Conservation (phyloP, 1,140 invertebrate genomes). For the Pogonomyrmex californicus region DNA sequence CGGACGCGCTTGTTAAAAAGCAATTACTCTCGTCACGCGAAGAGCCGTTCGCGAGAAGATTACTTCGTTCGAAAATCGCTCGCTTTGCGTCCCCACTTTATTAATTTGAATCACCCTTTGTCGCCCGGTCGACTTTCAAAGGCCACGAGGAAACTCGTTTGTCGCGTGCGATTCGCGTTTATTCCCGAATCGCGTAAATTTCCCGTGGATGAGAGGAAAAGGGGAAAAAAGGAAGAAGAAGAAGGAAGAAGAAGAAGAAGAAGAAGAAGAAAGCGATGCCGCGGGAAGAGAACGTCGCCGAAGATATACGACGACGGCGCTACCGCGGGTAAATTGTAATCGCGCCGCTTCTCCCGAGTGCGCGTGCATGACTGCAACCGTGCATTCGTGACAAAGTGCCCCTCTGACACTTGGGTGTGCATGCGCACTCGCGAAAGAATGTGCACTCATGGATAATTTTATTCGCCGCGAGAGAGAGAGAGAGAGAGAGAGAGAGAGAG, state of each 20-base stretch:
- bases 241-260: neutral
- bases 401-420: constrained; percentile 1
- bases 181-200: constrained; percentile 38
- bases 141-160: constrained; percentile 36
- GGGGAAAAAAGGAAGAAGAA: neutral
- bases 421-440: neutral
- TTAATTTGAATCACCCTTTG: constrained; percentile 53
- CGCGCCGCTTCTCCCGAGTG: constrained; percentile 32
- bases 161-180: constrained; percentile 51
- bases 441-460: constrained; percentile 20
- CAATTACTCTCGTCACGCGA: constrained; percentile 69
- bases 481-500: too few species aligned
- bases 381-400: constrained; percentile 36
- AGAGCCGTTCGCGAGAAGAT: constrained; percentile 32
- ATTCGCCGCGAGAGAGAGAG: neutral
- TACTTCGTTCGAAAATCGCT: constrained; percentile 53
- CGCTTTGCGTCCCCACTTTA: constrained; percentile 36
- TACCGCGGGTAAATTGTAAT: constrained; percentile 42
- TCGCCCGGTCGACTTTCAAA: constrained; percentile 49
- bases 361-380: constrained; percentile 29
- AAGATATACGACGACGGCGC: constrained; percentile 39
- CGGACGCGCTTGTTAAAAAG: constrained; percentile 74
- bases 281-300: constrained; percentile 27
- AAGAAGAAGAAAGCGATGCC: constrained; percentile 35
- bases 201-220: neutral